Evolutionary conservation across 1,140 invertebrate species (phyloP).

Genomic region (Anoplophora glabripennis): DNA sequence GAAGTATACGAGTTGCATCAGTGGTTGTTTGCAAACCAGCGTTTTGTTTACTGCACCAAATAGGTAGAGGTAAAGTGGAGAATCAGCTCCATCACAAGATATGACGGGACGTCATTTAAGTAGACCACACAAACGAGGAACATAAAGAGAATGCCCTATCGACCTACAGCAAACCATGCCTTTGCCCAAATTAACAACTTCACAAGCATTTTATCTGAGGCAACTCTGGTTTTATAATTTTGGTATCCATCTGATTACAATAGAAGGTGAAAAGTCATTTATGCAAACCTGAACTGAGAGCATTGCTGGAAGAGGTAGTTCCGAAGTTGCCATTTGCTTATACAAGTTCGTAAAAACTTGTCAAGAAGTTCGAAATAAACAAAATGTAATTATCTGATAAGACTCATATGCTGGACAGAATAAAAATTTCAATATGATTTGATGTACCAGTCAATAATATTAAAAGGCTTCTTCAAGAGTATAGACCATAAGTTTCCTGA

Average conservation of each 20-base stretch:
- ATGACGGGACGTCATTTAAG: conserved; percentile 15
- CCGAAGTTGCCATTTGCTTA: conserved; percentile 16
- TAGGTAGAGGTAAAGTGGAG: conserved; percentile 19
- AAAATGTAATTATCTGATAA: no score
- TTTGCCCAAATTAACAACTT: conserved; percentile 30
- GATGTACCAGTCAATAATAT: neutral
- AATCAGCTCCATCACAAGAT: conserved; percentile 9
- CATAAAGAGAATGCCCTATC: conserved; percentile 9
- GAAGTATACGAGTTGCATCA: conserved; percentile 7
- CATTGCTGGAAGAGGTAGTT: conserved; percentile 17
- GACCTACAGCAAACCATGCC: conserved; percentile 34
- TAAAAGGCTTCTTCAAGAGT: neutral
- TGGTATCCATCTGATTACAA: conserved; percentile 14
- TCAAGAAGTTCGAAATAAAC: no score
- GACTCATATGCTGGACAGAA: no score
- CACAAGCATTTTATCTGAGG: conserved; percentile 33
- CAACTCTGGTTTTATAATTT: conserved; percentile 34
- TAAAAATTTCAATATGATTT: no score
- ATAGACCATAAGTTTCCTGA: conserved; percentile 7
- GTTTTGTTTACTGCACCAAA: conserved; percentile 17
- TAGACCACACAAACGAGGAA: conserved; percentile 16
- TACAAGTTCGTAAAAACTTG: no score
- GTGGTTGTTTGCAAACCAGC: conserved; percentile 20
- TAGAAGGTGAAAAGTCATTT: conserved; percentile 1
- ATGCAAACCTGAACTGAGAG: conserved; percentile 25